Base-by-base conservation (phyloP, 2,797 vertebrate species). In the Rhinella marina region DNA sequence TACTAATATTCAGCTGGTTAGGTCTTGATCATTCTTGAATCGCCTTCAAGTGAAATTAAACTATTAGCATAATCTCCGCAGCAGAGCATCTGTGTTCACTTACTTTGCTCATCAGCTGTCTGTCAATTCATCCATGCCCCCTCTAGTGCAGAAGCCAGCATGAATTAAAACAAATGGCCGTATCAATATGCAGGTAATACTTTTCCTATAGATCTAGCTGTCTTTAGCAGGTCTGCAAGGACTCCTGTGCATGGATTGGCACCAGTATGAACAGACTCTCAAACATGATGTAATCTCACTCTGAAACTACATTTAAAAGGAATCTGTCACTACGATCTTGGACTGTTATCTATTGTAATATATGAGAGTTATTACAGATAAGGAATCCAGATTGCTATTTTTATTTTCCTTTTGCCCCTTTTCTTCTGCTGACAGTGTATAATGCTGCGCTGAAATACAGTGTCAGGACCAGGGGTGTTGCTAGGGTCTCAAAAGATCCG, bases 71-170 rank as follows among this genome's bases (percentile, higher is more conserved):
- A 76, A 76, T 52, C 5, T 76, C 21, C 14, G 73, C 73, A 54
- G 73, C 48, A 76, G 73, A 76, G 54, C 48, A 54, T 76, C 73
- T 50, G 72, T 75, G 50, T 76, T 76, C 23, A 76, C 73, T 72
- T 54, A 56, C 50, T 80, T 80, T 56, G 19, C 56, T 59, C 27
- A 17, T 80, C 57, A 80, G 73, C 19, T 23, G 32, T 19, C 72
- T 76, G 50, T 25, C 50, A 76, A n/a, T 50, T 52, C 48, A 13
- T 52, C 23, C 73, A 76, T 52, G 73, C 25, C 23, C 73, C 48
- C 23, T n/a, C 48, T 16, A 16, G 12, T 76, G 23, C 5, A 52
- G 23, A 25, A 76, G 73, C 50, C 73, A 76, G 21, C 19, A 19
- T 17, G 73, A 25, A 76, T 13, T 76, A 52, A n/a, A n/a, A 13